A percentile compares a stretch with the other conserved stretches of the same genome.
These are phyloP conservation scores for Hyles euphorbiae DNA, from an alignment of 1,140 invertebrate genomes.

Conservation along the genomic window DNA sequence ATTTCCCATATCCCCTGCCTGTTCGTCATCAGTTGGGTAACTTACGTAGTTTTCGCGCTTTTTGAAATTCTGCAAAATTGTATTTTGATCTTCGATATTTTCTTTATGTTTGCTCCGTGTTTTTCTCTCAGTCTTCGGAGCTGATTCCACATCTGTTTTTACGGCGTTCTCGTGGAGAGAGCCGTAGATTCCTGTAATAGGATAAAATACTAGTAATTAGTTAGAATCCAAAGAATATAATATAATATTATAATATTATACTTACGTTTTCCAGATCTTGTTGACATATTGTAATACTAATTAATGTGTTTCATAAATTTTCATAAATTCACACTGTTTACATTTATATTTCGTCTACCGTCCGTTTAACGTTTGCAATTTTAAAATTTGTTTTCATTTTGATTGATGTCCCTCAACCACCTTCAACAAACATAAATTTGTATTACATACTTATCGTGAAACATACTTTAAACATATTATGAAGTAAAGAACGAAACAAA, in stretches of 20 bases:
- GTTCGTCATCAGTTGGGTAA: slow-evolving; percentile 44
- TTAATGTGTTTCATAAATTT: not conserved
- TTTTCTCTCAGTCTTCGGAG: slow-evolving; percentile 36
- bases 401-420: too few species aligned
- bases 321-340: slow-evolving; percentile 14
- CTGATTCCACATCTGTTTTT: slow-evolving; percentile 14
- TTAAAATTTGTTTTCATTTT: slow-evolving; percentile 16
- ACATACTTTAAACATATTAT: too few species aligned
- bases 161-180: slow-evolving; percentile 26
- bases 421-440: not conserved
- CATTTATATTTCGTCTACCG: slow-evolving; percentile 14
- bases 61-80: slow-evolving; percentile 28
- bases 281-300: slow-evolving; percentile 41
- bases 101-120: slow-evolving; percentile 42
- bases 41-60: slow-evolving; percentile 47
- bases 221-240: not conserved
- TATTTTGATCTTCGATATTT: slow-evolving; percentile 18
- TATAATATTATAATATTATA: slow-evolving; percentile 13
- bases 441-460: too few species aligned
- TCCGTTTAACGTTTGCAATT: slow-evolving; percentile 21
- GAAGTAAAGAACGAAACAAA: too few species aligned
- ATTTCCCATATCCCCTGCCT: not conserved
- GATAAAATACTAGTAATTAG: not conserved
- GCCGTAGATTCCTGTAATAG: slow-evolving; percentile 43
- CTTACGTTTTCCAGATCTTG: slow-evolving; percentile 63